Conservation (phyloP, 2,888 invertebrate genomes). For the Masnerella sp. region DNA sequence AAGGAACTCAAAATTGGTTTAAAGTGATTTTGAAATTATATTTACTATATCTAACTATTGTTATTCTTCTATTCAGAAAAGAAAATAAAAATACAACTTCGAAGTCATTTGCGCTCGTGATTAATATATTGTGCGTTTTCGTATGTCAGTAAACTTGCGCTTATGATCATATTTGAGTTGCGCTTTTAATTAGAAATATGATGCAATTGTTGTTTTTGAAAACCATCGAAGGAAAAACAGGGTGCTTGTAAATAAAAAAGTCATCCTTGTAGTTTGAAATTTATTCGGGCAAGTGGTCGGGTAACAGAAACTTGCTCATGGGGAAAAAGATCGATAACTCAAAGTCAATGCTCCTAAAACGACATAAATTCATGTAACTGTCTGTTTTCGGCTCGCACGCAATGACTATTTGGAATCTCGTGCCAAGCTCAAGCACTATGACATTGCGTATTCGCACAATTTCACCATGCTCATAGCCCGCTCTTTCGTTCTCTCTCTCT, state of each 20-base stretch:
- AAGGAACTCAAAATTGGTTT: no score
- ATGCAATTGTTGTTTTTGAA: no score
- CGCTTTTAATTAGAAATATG: no score
- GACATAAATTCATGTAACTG: slow-evolving; percentile 65
- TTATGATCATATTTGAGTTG: no score
- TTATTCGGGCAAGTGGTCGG: slow-evolving; percentile 62
- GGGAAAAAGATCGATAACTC: slow-evolving; percentile 74
- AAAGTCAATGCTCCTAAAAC: slow-evolving; percentile 71
- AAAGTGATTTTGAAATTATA: no score
- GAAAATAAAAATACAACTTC: no score
- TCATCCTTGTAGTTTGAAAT: slow-evolving; percentile 56
- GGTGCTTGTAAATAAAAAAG: slow-evolving; percentile 19
- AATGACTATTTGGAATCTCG: slow-evolving; percentile 59
- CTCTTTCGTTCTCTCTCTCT: slow-evolving; percentile 31
- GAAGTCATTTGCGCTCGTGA: no score
- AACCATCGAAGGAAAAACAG: no score
- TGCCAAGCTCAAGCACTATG: slow-evolving; percentile 53
- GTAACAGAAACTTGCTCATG: slow-evolving; percentile 60
- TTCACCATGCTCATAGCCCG: slow-evolving; percentile 40
- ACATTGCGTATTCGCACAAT: slow-evolving; percentile 53
- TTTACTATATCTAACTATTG: no score
- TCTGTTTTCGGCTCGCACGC: slow-evolving; percentile 50
- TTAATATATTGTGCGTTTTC: no score
- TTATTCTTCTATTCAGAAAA: no score
- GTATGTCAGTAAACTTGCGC: no score